A percentile compares a stretch with the other conserved stretches of the same genome.
Conservation (phyloP, 1,140 invertebrate genomes). For the Diorhabda elongata region DNA sequence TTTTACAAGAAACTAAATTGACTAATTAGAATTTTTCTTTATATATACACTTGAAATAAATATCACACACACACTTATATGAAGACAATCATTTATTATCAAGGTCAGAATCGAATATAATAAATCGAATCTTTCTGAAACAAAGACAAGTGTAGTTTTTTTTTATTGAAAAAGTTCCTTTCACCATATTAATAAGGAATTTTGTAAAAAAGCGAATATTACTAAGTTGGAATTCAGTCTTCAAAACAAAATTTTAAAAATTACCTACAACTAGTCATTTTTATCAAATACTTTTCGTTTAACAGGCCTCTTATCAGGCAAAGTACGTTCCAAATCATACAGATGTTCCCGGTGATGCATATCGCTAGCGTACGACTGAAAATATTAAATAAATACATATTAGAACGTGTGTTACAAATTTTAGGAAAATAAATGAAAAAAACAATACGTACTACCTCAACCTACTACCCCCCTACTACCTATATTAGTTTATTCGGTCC, state of each 20-base stretch:
- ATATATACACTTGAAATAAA: constrained; percentile 15
- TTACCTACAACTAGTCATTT: constrained; percentile 12
- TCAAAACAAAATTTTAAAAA: constrained; percentile 15
- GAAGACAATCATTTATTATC: background rate
- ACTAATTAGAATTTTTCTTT: background rate
- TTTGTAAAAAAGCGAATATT: constrained; percentile 57
- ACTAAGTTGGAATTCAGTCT: constrained; percentile 17
- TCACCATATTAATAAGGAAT: background rate
- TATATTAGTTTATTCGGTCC: too few relatives aligned
- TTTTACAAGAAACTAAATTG: constrained; percentile 9
- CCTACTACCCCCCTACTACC: too few relatives aligned
- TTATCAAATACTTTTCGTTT: constrained; percentile 29
- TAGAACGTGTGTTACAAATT: background rate
- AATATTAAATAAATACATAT: constrained; percentile 27
- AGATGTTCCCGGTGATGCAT: constrained; percentile 54
- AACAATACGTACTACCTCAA: too few relatives aligned
- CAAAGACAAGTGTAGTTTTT: too few relatives aligned
- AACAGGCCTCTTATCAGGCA: constrained; percentile 36
- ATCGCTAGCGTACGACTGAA: constrained; percentile 53
- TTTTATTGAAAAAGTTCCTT: constrained; percentile 5
- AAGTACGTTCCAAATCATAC: constrained; percentile 48
- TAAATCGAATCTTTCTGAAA: too few relatives aligned
- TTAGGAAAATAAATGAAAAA: too few relatives aligned
- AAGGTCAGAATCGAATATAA: background rate
- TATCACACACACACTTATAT: constrained; percentile 12